These are phyloP conservation scores for Luffia ferchaultella DNA, from an alignment of 2,888 invertebrate genomes.

Conservation along the genomic window DNA sequence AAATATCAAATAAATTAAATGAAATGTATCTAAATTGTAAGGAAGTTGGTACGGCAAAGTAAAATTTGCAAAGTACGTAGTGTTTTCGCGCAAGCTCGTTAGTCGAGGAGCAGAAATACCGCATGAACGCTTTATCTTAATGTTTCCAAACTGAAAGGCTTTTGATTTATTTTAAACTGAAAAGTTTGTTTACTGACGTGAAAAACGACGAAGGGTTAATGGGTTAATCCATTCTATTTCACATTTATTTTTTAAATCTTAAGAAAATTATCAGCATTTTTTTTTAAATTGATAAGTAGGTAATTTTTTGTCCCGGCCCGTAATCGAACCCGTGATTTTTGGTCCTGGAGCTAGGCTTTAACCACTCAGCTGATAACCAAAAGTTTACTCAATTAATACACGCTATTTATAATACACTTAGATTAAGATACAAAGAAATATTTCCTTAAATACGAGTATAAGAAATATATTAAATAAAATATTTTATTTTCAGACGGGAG, in stretches of 20 bases:
- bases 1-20: too few species aligned
- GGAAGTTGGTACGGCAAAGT: too few species aligned
- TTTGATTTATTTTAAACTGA: not conserved
- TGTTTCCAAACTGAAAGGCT: not conserved
- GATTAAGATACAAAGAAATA: too few species aligned
- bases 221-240: not conserved
- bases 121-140: not conserved
- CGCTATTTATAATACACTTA: too few species aligned
- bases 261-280: not conserved
- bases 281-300: not conserved
- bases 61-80: not conserved
- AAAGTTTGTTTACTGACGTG: not conserved
- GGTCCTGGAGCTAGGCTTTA: too few species aligned
- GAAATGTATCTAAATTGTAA: too few species aligned
- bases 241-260: not conserved
- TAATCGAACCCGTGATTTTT: too few species aligned
- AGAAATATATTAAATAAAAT: too few species aligned
- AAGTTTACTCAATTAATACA: too few species aligned
- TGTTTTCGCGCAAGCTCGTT: not conserved
- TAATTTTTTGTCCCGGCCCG: too few species aligned
- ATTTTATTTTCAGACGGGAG: slow-evolving; percentile 2
- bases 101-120: not conserved
- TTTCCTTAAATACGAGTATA: too few species aligned
- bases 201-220: not conserved
- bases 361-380: too few species aligned